phyloP scores from a whole-genome alignment of 2,888 invertebrate genomes.

The Agapostemon virescens region DNA sequence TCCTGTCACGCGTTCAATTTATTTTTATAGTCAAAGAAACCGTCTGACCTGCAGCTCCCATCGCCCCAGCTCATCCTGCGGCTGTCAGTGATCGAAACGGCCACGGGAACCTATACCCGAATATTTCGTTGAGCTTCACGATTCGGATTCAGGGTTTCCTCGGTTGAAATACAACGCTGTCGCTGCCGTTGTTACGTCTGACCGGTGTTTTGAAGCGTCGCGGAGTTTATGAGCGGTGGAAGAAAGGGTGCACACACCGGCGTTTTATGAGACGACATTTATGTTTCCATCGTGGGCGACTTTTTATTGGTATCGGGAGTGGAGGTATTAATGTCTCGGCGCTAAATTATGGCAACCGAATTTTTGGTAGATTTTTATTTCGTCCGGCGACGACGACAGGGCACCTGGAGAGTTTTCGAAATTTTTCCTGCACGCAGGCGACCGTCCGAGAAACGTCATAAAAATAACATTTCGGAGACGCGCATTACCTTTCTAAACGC shows the following conservation, averaged over 20 bases:
- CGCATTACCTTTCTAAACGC: too few relatives aligned
- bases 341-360: constrained; percentile 31
- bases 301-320: constrained; percentile 46
- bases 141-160: background rate
- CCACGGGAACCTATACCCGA: background rate
- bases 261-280: constrained; percentile 43
- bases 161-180: constrained; percentile 39
- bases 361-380: constrained; percentile 36
- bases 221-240: constrained; percentile 39
- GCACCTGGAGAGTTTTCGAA: constrained; percentile 12
- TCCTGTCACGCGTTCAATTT: constrained; percentile 8
- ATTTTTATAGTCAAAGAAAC: background rate
- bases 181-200: constrained; percentile 29
- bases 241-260: constrained; percentile 17
- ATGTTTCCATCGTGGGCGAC: constrained; percentile 44
- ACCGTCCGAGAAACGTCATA: too few relatives aligned
- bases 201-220: constrained; percentile 24
- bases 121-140: constrained; percentile 20
- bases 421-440: background rate
- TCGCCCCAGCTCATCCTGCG: background rate
- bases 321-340: constrained; percentile 42
- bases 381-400: background rate
- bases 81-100: constrained; percentile 1
- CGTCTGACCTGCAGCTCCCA: background rate
- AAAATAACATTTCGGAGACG: too few relatives aligned